Base-by-base conservation (phyloP, 2,113 vertebrate species). In the Grammomys dolichurus region DNA sequence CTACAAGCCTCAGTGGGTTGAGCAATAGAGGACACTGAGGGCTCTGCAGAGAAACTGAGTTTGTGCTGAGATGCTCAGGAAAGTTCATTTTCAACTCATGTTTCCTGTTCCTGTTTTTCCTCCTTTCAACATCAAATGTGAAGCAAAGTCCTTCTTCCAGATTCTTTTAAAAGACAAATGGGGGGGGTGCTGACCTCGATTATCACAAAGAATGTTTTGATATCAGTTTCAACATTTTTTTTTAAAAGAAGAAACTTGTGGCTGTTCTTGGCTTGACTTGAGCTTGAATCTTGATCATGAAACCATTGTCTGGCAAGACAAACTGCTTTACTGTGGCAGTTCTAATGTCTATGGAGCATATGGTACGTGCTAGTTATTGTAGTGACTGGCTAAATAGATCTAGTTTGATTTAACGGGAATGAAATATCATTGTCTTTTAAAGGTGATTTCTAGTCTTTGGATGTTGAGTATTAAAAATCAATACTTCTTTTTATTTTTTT, bases 171-270 rank as follows among this genome's bases (percentile, higher is more conserved):
- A 95, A 46, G 33, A 94, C 60, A 56, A 5, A 36, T 69, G 69
- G 87, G 0, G 60, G 40, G 51, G 33, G 9, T 72, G 48, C 36
- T 3, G 56, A 84, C 51, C 84, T 95, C 36, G 36, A 48, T 87
- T 81, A 76, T 88, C 90, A 86, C 43, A 86, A 76, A 95, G 91
- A 93, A 97, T 94, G 54, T 90, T 85, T 88, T 73, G 2, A 73
- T 93, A 48, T 1, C 2, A 1, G 43, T 97, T 97, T 93, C 96
- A 82, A 63, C 91, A 97, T 76, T 90, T 95, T 89, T 67, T 92
- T 89, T 95, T 17, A n/a, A 67, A 91, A 94, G 94, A 95, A 94
- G 93, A 95, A 86, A 26, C 43, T 48, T 17, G 43, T 85, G 40
- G 40, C 93, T 36, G 26, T n/a, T 87, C 89, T 91, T 86, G 72